A percentile compares a stretch with the other conserved stretches of the same genome.
These are phyloP conservation scores for Scolanthus callimorphus DNA, from an alignment of 92 coral and sea anemone genomes.

Conservation along the genomic window DNA sequence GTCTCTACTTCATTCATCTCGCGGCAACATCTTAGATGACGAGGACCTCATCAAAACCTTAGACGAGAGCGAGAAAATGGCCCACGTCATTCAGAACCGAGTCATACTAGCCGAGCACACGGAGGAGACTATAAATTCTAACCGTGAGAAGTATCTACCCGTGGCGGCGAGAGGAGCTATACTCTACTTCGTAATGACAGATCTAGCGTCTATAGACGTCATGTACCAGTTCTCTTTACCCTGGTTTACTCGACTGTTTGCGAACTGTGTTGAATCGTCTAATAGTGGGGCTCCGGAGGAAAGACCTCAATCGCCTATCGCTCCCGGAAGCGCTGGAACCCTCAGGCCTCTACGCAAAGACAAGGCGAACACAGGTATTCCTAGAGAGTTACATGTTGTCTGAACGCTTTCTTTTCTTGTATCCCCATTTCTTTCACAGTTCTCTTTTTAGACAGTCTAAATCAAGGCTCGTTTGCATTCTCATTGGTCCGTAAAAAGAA, in stretches of 20 bases:
- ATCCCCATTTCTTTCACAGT: no score
- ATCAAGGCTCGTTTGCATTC: no score
- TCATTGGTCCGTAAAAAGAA: no score
- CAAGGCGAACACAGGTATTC: slow-evolving; percentile 31
- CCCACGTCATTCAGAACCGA: slow-evolving; percentile 81
- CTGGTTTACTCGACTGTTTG: slow-evolving; percentile 83
- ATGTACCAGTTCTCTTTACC: slow-evolving; percentile 96
- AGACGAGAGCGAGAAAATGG: slow-evolving; percentile 92
- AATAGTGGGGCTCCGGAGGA: slow-evolving; percentile 29
- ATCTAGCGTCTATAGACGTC: slow-evolving; percentile 73
- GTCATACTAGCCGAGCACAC: slow-evolving; percentile 85
- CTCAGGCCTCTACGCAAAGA: slow-evolving; percentile 66
- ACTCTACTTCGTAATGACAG: slow-evolving; percentile 82
- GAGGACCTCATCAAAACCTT: slow-evolving; percentile 82
- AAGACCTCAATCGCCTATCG: slow-evolving; percentile 63
- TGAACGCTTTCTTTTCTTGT: no score
- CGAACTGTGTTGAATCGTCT: slow-evolving; percentile 68
- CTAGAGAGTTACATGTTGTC: no score
- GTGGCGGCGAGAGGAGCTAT: slow-evolving; percentile 95
- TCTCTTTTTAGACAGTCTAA: no score
- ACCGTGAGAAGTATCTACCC: slow-evolving; percentile 81
- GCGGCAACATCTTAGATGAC: slow-evolving; percentile 94
- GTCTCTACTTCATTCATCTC: slow-evolving; percentile 71
- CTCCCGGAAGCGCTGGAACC: slow-evolving; percentile 92
- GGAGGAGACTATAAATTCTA: slow-evolving; percentile 58